Percentiles rank a stretch among this genome's conserved stretches.
phyloP scores from a whole-genome alignment of 2,888 invertebrate genomes.

The Tricholauxania praeusta region DNA sequence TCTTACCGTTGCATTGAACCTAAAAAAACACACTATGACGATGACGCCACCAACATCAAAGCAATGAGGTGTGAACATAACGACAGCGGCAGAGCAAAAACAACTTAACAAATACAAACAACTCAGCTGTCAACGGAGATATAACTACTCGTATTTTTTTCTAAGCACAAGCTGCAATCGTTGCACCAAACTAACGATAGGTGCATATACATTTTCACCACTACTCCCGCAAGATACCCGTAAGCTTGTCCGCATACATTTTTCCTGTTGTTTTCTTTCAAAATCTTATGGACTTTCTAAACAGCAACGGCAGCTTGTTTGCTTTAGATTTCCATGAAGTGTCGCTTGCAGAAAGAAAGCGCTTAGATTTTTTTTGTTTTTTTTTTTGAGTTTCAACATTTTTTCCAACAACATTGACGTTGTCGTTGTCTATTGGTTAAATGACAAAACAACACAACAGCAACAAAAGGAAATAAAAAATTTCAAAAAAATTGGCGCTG shows the following conservation, averaged over 20 bases:
- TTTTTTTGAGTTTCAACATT: not conserved
- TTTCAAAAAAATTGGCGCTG: no score
- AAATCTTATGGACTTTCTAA: no score
- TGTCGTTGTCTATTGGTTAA: not conserved
- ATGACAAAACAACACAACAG: no score
- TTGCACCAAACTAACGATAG: no score
- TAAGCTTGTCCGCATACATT: no score
- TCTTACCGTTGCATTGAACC: no score
- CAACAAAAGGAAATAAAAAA: no score
- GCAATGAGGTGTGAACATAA: slow-evolving; percentile 10
- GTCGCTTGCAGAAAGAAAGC: not conserved
- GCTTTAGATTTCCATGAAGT: slow-evolving; percentile 15
- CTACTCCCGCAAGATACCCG: no score
- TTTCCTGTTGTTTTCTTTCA: no score
- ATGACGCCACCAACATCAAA: slow-evolving; percentile 1
- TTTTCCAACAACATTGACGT: not conserved
- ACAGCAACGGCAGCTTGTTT: not conserved
- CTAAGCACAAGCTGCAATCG: not conserved
- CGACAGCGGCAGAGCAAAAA: no score
- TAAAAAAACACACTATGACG: no score
- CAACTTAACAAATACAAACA: not conserved
- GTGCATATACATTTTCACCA: no score
- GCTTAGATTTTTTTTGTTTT: not conserved
- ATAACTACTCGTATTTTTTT: not conserved
- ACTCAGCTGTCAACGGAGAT: not conserved